Evolutionary conservation across 2,797 vertebrate species (phyloP).

Genomic region (Pseudocheirus occidentalis): DNA sequence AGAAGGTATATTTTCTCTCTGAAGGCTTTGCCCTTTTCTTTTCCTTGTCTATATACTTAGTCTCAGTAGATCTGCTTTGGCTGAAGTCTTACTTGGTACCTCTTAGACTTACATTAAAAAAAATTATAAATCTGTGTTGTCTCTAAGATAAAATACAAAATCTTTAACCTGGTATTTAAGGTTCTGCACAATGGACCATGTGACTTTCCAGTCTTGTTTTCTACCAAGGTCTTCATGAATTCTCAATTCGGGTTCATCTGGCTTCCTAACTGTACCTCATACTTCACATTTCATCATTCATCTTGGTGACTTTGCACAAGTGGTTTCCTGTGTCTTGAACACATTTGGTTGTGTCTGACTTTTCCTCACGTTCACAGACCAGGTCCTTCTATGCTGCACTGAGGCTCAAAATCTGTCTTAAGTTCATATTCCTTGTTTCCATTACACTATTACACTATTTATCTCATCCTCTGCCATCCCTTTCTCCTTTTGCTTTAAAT

Average conservation of each 20-base stretch:
- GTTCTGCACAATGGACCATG: not conserved
- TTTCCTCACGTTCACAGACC: not conserved
- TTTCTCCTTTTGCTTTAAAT: not conserved
- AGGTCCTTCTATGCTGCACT: not conserved
- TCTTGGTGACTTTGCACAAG: not conserved
- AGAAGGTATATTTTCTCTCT: not conserved
- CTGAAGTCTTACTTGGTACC: not conserved
- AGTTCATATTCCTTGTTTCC: not conserved
- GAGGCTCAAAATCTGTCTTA: not conserved
- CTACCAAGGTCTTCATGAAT: not conserved
- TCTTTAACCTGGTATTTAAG: not conserved
- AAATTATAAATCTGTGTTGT: not conserved
- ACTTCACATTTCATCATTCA: not conserved
- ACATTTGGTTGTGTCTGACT: not conserved
- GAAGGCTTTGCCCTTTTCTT: not conserved
- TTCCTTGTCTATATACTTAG: not conserved
- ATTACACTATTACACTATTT: not conserved
- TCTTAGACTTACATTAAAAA: no score
- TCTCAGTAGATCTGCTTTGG: not conserved
- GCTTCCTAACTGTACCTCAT: not conserved
- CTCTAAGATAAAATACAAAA: not conserved
- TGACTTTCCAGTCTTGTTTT: not conserved
- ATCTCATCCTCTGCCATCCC: not conserved
- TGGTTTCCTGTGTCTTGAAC: not conserved
- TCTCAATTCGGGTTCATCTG: not conserved